Evolutionary conservation across 2,888 invertebrate species (phyloP).

Genomic region (Pterostichus niger): DNA sequence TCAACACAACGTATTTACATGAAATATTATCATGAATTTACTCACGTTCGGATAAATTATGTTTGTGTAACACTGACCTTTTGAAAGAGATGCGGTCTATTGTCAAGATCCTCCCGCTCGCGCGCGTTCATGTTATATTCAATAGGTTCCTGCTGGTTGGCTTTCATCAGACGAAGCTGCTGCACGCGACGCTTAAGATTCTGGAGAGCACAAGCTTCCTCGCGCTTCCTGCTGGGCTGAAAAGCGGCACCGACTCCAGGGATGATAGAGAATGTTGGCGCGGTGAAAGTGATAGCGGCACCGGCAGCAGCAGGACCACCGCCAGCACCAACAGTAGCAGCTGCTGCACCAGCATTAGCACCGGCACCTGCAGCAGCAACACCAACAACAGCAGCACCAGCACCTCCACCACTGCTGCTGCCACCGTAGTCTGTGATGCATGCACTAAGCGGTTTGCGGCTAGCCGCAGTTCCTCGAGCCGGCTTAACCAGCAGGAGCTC

Average conservation of each 20-base stretch:
- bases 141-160: conserved; percentile 75
- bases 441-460: conserved; percentile 48
- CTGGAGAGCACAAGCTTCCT: conserved; percentile 85
- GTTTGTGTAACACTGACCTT: conserved; percentile 75
- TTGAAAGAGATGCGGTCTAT: conserved; percentile 82
- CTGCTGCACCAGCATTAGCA: background rate
- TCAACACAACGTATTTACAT: too few species aligned
- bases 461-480: conserved; percentile 7
- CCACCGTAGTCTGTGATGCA: conserved; percentile 43
- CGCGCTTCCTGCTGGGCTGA: conserved; percentile 83
- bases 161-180: conserved; percentile 79
- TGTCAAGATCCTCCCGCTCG: conserved; percentile 79
- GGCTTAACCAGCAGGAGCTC: background rate
- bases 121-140: conserved; percentile 73
- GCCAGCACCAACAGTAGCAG: background rate
- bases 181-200: conserved; percentile 85
- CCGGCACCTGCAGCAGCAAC: background rate
- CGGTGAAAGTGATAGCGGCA: background rate
- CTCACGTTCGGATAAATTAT: too few species aligned
- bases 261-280: conserved; percentile 47
- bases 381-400: background rate
- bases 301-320: conserved; percentile 7
- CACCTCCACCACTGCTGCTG: background rate
- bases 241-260: conserved; percentile 58
- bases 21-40: too few species aligned